Evolutionary conservation across 2,797 vertebrate species (phyloP).

Genomic region (Pseudocheirus occidentalis): DNA sequence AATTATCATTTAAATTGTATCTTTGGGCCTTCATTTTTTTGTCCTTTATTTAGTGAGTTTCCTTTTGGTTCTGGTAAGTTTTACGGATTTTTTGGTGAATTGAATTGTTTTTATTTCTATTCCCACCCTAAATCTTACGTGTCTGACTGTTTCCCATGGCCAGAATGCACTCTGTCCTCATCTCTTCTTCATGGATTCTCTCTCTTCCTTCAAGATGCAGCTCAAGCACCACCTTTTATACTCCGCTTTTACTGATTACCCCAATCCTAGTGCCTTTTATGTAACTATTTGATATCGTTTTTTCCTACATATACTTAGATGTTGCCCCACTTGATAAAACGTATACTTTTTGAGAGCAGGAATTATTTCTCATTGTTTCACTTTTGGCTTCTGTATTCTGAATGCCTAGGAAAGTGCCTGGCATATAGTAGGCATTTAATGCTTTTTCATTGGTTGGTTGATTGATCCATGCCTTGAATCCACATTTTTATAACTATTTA

Average conservation of each 20-base stretch:
- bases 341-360: neutral
- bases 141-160: neutral
- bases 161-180: neutral
- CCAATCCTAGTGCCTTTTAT: neutral
- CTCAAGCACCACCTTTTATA: neutral
- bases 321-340: neutral
- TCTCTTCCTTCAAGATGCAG: neutral
- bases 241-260: neutral
- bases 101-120: slow-evolving; percentile 22
- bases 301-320: neutral
- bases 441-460: neutral
- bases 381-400: neutral
- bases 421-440: neutral
- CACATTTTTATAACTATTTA: neutral
- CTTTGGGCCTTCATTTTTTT: neutral
- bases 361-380: neutral
- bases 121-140: neutral
- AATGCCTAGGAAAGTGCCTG: neutral
- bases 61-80: neutral
- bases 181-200: neutral
- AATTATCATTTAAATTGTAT: neutral
- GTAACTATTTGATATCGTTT: neutral
- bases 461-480: neutral
- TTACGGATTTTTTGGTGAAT: neutral
- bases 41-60: slow-evolving; percentile 21